Conservation (phyloP, 2,888 invertebrate species). For the Erebia palarica region DNA sequence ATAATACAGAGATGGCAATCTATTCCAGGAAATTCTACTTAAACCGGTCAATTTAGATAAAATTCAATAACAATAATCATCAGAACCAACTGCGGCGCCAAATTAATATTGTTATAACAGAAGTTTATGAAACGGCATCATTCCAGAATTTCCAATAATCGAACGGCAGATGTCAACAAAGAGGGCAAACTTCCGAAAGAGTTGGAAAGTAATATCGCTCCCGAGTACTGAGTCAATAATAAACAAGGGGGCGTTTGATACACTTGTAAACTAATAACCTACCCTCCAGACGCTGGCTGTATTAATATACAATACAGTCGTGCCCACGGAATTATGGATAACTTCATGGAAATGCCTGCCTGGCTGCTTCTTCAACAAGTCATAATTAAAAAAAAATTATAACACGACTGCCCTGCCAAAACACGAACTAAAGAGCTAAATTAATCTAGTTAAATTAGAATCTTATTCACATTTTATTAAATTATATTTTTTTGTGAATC, state of each 20-base stretch:
- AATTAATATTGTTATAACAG: constrained; percentile 48
- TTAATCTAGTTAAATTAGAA: too few species aligned
- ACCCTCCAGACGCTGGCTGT: constrained; percentile 58
- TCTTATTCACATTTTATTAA: too few species aligned
- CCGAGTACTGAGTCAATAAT: constrained; percentile 73
- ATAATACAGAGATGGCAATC: background rate
- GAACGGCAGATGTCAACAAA: constrained; percentile 78
- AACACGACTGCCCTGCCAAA: too few species aligned
- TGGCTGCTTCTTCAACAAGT: background rate
- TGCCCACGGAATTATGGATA: constrained; percentile 51
- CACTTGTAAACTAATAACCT: constrained; percentile 82
- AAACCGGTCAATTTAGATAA: constrained; percentile 25
- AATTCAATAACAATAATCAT: constrained; percentile 35
- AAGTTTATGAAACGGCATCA: constrained; percentile 61
- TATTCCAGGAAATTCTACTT: background rate
- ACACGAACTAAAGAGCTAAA: too few species aligned
- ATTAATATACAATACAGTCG: constrained; percentile 61
- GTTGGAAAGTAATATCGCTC: constrained; percentile 74
- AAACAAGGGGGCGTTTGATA: constrained; percentile 78
- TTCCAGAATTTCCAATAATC: constrained; percentile 71
- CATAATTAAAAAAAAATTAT: too few species aligned
- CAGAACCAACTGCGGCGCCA: constrained; percentile 36
- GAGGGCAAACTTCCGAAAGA: constrained; percentile 80
- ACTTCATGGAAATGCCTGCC: constrained; percentile 42
- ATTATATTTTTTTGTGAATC: too few species aligned